These are phyloP conservation scores for Sebastiscus albofasciatus DNA, from an alignment of 2,797 vertebrate genomes.

Conservation along the genomic window DNA sequence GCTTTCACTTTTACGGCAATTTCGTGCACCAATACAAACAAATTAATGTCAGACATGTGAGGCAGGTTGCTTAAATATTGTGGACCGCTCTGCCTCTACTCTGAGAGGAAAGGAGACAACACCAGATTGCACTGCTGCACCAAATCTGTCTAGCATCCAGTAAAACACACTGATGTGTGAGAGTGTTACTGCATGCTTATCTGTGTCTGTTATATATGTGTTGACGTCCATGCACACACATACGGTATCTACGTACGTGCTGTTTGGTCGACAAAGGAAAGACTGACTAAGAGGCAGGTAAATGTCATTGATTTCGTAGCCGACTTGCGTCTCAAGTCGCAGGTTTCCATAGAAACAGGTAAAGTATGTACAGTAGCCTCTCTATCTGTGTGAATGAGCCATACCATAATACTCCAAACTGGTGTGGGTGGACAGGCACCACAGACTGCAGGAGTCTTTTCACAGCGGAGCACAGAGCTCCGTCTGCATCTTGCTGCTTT, in stretches of 20 bases:
- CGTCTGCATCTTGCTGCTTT: conserved; percentile 39
- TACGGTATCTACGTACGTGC: neutral
- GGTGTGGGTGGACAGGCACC: conserved; percentile 63
- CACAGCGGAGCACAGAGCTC: conserved; percentile 35
- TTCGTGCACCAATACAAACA: neutral
- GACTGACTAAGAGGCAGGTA: conserved; percentile 42
- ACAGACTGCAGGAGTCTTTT: conserved; percentile 48
- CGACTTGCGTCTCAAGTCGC: conserved; percentile 50
- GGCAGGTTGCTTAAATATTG: neutral
- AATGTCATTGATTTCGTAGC: conserved; percentile 45
- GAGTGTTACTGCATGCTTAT: neutral
- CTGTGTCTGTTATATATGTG: neutral
- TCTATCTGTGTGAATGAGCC: conserved; percentile 68
- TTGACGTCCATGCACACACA: neutral
- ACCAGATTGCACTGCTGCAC: conserved; percentile 25
- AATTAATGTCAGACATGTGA: neutral
- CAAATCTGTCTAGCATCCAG: conserved; percentile 3
- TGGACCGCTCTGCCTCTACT: neutral
- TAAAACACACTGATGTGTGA: neutral
- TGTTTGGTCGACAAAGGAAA: conserved; percentile 13
- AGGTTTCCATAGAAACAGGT: conserved; percentile 74
- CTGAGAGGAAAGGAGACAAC: conserved; percentile 10
- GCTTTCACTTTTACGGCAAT: neutral
- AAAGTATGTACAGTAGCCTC: conserved; percentile 53
- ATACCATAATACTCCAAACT: conserved; percentile 71